Evolutionary conservation across 2,797 vertebrate species (phyloP).

Genomic region (Falco rusticolus): DNA sequence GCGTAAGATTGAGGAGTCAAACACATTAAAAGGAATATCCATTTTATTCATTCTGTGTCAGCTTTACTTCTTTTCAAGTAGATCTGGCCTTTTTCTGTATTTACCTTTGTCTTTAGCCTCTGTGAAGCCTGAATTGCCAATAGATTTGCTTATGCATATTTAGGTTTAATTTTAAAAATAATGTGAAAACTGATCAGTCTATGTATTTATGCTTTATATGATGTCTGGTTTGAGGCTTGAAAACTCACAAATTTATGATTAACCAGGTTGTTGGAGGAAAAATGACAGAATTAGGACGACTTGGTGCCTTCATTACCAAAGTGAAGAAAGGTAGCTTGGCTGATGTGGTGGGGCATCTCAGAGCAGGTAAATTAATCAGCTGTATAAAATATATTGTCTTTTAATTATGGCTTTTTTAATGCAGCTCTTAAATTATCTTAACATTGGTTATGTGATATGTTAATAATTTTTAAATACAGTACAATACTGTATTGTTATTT

Average conservation of each 20-base stretch:
- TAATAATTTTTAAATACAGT: background rate
- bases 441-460: background rate
- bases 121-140: background rate
- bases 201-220: background rate
- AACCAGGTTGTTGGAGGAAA: slow-evolving; percentile 96
- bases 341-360: slow-evolving; percentile 94
- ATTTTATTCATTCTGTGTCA: background rate
- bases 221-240: background rate
- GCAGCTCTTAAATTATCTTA: background rate
- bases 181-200: background rate
- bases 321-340: slow-evolving; percentile 99
- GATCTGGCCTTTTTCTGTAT: background rate
- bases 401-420: background rate
- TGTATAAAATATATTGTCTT: background rate
- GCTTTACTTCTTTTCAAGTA: background rate
- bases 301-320: slow-evolving; percentile 99
- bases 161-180: background rate
- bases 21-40: background rate
- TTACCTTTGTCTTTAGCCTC: background rate
- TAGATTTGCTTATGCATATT: background rate
- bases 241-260: slow-evolving; percentile 56
- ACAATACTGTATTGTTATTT: background rate
- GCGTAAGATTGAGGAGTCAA: background rate
- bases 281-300: slow-evolving; percentile 94
- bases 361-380: slow-evolving; percentile 87